Base-by-base conservation (phyloP, 2,888 invertebrate species). In the Drosophila infuscata region DNA sequence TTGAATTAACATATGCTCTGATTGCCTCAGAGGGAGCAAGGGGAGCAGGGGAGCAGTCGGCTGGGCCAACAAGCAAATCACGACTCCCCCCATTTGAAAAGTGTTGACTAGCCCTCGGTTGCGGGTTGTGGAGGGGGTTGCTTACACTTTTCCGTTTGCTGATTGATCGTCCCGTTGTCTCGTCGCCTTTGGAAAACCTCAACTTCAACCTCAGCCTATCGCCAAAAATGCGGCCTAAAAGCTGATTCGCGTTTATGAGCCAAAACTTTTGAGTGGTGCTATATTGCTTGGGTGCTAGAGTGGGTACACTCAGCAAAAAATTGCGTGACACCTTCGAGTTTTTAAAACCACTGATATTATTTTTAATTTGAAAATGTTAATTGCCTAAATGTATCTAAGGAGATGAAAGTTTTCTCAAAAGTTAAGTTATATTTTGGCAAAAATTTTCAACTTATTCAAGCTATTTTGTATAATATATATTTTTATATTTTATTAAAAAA, bases 1-100 rank as follows among this genome's bases (percentile, higher is more conserved):
- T 91, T 91, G 92, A 92, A 92, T 92, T 92, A 92, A 92, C 91
- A 92, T 91, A 92, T 91, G 88, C 82, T 77, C 74, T 76, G 80
- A 82, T 87, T 82, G 82, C 64, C 76, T 77, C n/a, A 7, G 29
- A n/a, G n/a, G 49, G 17, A 59, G 38, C 29, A 25, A 46, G 12
- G 20, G 33, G n/a, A 41, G 38, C 25, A 46, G 12, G 20, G 33
- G n/a, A 41, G 38, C 29, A 54, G 49, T 49, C 17, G 58, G 65
- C 9, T 41, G 57, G 60, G 66, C 74, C 46, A 46, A 61, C 65
- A 60, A 75, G 48, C 79, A 81, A 83, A 83, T 83, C 84, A 76
- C 68, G 76, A 64, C 67, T 46, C 79, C 49, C 49, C 9, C 38
- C 36, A 0, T 29, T 70, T 63, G 46, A 41, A 73, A 75, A 85